Percentiles rank a stretch among this genome's conserved stretches.
Conservation (phyloP, 1,140 invertebrate species). For the Brachionus sp. region DNA sequence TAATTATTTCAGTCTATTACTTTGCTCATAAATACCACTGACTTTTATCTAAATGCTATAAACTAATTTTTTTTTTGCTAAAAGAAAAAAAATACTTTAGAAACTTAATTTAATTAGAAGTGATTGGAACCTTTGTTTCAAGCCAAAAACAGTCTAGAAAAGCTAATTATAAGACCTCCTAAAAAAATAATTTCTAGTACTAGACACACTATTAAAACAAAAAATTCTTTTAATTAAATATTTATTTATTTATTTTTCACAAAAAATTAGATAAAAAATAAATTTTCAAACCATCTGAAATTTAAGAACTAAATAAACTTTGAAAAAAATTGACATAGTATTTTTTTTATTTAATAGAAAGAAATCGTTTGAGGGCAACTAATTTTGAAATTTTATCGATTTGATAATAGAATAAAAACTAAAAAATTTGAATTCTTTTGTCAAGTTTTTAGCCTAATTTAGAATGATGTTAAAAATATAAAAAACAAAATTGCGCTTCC, state of each 20-base stretch:
- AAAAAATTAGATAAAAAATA: not conserved
- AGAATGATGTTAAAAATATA: not conserved
- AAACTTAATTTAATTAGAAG: not conserved
- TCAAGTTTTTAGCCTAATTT: not conserved
- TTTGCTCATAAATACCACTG: not conserved
- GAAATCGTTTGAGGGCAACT: not conserved
- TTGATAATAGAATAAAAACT: too few relatives aligned
- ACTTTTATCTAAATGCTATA: not conserved
- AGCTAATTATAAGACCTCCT: not conserved
- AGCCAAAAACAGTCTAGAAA: not conserved
- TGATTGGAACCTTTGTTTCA: not conserved
- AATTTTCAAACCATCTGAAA: not conserved
- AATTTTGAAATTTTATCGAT: too few relatives aligned
- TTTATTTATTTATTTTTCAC: not conserved
- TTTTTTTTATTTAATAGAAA: not conserved
- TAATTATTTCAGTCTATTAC: not conserved
- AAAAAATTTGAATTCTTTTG: not conserved
- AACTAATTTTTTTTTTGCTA: not conserved
- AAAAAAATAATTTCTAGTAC: not conserved
- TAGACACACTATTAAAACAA: not conserved
- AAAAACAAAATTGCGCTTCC: too few relatives aligned
- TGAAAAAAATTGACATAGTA: not conserved
- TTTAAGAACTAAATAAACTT: not conserved
- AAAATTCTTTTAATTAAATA: not conserved
- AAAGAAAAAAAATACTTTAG: not conserved